Percentiles rank a stretch among this genome's conserved stretches.
Conservation (phyloP, 2,797 vertebrate genomes). For the Syngnathus rostellatus region DNA sequence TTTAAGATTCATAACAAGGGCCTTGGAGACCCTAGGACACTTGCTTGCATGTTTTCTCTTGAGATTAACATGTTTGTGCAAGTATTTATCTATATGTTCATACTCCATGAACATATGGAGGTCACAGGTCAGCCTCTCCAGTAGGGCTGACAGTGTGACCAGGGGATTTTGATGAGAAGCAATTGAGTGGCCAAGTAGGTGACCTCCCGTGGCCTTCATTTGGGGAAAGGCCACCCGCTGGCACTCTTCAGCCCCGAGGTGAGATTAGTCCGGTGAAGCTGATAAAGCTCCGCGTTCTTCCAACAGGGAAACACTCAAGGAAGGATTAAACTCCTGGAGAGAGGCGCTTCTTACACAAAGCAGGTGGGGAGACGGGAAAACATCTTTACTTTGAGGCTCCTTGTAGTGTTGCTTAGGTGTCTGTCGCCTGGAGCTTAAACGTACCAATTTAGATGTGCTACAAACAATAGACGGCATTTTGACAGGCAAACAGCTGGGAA, state of each 20-base stretch:
- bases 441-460: constrained; percentile 17
- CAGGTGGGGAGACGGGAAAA: constrained; percentile 29
- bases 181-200: constrained; percentile 67
- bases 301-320: constrained; percentile 34
- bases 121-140: constrained; percentile 54
- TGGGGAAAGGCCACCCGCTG: constrained; percentile 56
- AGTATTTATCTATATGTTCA: constrained; percentile 16
- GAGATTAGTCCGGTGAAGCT: constrained; percentile 48
- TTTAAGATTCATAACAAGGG: constrained; percentile 11
- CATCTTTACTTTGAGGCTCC: constrained; percentile 15
- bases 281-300: constrained; percentile 47
- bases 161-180: constrained; percentile 40
- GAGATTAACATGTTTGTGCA: constrained; percentile 37
- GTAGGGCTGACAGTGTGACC: constrained; percentile 35
- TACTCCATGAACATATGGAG: neutral
- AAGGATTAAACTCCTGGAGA: constrained; percentile 30
- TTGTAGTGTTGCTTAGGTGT: constrained; percentile 10
- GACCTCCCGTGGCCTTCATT: constrained; percentile 70
- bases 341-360: constrained; percentile 26
- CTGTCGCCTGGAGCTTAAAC: constrained; percentile 17
- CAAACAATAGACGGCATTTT: constrained; percentile 13
- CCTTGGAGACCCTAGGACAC: constrained; percentile 18
- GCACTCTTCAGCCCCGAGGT: constrained; percentile 36
- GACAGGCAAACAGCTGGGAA: constrained; percentile 19
- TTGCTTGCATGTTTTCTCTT: constrained; percentile 25